Evolutionary conservation across 2,113 vertebrate species (phyloP), one percentile per base, ranked within the genome.

Genomic region (Epinephelus fuscoguttatus): DNA sequence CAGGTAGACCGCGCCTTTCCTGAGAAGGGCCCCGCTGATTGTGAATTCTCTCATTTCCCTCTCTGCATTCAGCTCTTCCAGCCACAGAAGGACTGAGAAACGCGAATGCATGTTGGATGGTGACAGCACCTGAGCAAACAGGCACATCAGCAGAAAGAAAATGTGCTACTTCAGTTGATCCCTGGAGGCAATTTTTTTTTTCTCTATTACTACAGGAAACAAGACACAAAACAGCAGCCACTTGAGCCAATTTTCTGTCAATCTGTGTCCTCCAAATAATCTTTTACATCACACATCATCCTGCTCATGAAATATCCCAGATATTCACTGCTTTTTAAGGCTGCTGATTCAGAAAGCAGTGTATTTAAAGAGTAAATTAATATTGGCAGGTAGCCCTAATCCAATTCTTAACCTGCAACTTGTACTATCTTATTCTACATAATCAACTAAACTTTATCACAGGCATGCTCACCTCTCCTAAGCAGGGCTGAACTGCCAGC

Each of bases 21-120:
- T 96, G 84, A 99, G 91, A 59, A 90, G 85, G 4, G 97, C 96
- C 0, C 96, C 97, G 3, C 53, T 92, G 93, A 99, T 96, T 52
- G 88, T 93, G 17, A 96, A 98, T 40, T 96, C 96, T 71, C 88
- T 94, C 12, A 98, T 81, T 19, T 99, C 97, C 3, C 37, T 89
- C 84, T 98, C 97, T 8, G 94, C 94, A 0, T 96, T 78, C 47
- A 99, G 96, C 80, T 99, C 98, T 89, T 99, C 98, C 61, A 99
- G 94, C 98, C 98, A 99, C 23, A 99, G 86, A 15, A 99, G 93
- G 4, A 96, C 88, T 1, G 97, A 97, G 90, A 99, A 97, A 15
- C 96, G 96, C 1, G 89, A 78, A 60, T 85, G 93, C 77, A 97
- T 96, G 86, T 97, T 97, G 19, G 87, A 82, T 45, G 96, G 80